Base-by-base conservation (phyloP, 2,113 vertebrate genomes). In the Sapayoa aenigma region DNA sequence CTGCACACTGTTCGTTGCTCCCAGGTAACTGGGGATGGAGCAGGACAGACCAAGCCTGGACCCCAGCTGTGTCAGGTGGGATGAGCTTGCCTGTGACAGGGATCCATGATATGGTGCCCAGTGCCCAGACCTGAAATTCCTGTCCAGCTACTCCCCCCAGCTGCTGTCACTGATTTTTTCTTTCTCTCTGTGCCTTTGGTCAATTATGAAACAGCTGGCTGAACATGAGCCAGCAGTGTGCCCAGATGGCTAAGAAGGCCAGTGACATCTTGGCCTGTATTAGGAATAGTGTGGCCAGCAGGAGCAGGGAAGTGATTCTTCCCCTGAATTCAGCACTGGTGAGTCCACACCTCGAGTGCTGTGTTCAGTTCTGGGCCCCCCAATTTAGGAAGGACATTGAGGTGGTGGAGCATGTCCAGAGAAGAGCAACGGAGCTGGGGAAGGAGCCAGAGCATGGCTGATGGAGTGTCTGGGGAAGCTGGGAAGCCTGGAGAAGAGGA, bases 61-160 rank as follows among this genome's bases (percentile, higher is more conserved):
- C 52, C 41, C 6, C 0, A 2, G 71, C 63, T 37, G 56, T 69
- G 56, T 47, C 63, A 1, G 0, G 5, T 33, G 49, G 71, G 25
- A 18, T 13, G n/a, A 23, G 63, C 3, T 14, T 76, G 71, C 39
- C 28, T 62, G n/a, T 69, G 63, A 35, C 7, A 9, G 31, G 41
- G 79, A 77, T 35, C 55, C 31, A 47, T 15, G 62, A 31, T 0
- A 2, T 41, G 0, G 3, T 47, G 71, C 63, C 47, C 41, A 14
- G 47, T 55, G 12, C 39, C 39, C 47, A 68, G 12, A 69, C 41
- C 46, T 17, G 5, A 25, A 18, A 5, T 47, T 21, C 0, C 25
- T 46, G 69, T 46, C 62, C 21, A 27, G n/a, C 55, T 49, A 56
- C 53, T n/a, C 63, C 21, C 58, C 22, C 47, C 55, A 33, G 55